Conservation (phyloP, 2,888 invertebrate genomes). For the Heliconius hortense region DNA sequence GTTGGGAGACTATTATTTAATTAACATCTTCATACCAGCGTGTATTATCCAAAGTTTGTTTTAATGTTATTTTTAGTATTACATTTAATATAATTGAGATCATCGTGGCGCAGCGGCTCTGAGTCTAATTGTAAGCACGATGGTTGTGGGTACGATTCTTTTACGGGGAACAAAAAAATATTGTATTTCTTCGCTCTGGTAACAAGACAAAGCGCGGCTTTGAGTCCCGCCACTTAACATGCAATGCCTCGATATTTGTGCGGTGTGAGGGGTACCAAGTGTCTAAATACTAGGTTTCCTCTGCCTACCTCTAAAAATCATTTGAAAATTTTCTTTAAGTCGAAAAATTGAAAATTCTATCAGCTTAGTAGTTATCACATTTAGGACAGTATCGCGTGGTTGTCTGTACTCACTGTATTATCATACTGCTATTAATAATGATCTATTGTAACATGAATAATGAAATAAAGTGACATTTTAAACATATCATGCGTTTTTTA, state of each 20-base stretch:
- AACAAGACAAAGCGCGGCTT: background rate
- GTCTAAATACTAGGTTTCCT: background rate
- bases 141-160: no score
- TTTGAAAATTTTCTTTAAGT: background rate
- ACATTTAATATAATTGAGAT: no score
- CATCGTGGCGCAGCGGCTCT: no score
- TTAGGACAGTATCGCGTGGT: slow-evolving; percentile 14
- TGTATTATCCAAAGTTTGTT: no score
- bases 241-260: background rate
- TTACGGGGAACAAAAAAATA: no score
- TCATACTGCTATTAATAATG: slow-evolving; percentile 51
- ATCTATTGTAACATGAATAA: slow-evolving; percentile 51
- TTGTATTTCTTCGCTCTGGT: no score
- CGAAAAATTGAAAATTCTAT: slow-evolving; percentile 6
- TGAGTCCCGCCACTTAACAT: background rate
- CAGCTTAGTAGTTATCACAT: slow-evolving; percentile 19
- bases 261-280: no score
- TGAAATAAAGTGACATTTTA: slow-evolving; percentile 69
- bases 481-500: slow-evolving; percentile 49
- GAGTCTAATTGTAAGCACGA: no score
- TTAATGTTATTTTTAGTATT: no score
- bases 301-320: background rate
- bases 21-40: no score
- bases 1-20: background rate
- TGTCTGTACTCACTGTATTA: slow-evolving; percentile 51